A percentile compares a stretch with the other conserved stretches of the same genome.
phyloP scores from a whole-genome alignment of 2,888 invertebrate genomes.

The Heterodera filipjevi region DNA sequence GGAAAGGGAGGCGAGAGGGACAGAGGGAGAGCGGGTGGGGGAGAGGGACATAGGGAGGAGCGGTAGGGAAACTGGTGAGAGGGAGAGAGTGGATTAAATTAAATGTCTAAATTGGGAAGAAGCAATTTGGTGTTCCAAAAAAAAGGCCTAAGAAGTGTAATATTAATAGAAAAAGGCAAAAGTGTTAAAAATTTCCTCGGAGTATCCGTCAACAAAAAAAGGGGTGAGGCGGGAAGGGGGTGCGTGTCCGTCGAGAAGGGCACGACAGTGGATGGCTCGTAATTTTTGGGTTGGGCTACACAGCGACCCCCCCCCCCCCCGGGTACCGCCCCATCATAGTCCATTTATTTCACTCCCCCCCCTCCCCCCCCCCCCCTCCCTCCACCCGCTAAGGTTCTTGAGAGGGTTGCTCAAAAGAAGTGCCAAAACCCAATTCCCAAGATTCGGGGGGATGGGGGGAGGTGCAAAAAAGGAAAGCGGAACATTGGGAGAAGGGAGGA shows the following conservation, averaged over 20 bases:
- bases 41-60: no score
- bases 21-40: no score
- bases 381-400: neutral
- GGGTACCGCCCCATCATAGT: neutral
- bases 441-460: no score
- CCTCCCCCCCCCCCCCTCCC: neutral
- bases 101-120: neutral
- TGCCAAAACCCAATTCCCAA: constrained; percentile 1
- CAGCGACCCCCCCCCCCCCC: neutral
- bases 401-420: neutral
- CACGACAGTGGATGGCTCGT: neutral
- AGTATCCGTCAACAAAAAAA: neutral
- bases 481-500: neutral
- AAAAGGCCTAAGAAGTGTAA: no score
- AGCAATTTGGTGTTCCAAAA: neutral
- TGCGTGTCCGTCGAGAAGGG: constrained; percentile 9
- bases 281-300: neutral
- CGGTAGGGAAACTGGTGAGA: no score
- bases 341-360: constrained; percentile 7
- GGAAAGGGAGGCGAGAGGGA: no score
- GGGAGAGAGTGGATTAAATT: neutral
- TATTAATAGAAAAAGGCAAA: neutral
- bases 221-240: neutral
- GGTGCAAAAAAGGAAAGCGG: neutral
- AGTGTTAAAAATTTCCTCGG: neutral